Conservation (phyloP, 2,797 vertebrate species). For the Siniperca obscura region DNA sequence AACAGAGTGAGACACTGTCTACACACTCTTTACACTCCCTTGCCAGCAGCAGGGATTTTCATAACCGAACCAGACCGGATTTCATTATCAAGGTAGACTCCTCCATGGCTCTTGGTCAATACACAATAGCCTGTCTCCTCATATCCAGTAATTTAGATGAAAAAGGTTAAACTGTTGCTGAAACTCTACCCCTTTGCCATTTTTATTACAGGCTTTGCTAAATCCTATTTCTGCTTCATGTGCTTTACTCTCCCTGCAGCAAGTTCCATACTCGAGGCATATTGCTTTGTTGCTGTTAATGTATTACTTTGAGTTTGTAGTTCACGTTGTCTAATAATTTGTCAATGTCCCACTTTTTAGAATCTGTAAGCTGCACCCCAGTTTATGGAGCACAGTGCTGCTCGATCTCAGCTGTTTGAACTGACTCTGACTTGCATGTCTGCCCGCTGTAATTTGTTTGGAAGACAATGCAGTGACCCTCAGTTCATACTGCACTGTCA, state of each 20-base stretch:
- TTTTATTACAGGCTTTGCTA: constrained; percentile 12
- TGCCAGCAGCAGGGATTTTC: constrained; percentile 40
- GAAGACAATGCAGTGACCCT: constrained; percentile 50
- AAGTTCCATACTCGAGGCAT: neutral
- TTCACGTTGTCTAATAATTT: constrained; percentile 19
- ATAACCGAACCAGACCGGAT: constrained; percentile 13
- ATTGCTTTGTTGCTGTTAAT: constrained; percentile 35
- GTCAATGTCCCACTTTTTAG: constrained; percentile 22
- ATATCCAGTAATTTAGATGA: neutral
- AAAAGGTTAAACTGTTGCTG: constrained; percentile 2
- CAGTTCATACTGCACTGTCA: constrained; percentile 43
- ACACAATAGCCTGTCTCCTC: constrained; percentile 28
- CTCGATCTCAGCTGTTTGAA: constrained; percentile 36
- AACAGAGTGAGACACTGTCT: constrained; percentile 10
- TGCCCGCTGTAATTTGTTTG: constrained; percentile 35
- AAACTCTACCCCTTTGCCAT: constrained; percentile 12
- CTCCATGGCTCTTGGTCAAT: neutral
- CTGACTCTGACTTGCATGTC: constrained; percentile 18
- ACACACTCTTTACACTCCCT: constrained; percentile 8
- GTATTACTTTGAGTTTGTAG: constrained; percentile 20
- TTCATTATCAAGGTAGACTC: neutral
- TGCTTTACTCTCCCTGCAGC: constrained; percentile 1
- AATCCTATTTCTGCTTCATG: constrained; percentile 21
- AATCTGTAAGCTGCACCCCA: neutral
- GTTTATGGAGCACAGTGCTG: neutral